Base-by-base conservation (phyloP, 2,797 vertebrate genomes). In the Brotula barbata region DNA sequence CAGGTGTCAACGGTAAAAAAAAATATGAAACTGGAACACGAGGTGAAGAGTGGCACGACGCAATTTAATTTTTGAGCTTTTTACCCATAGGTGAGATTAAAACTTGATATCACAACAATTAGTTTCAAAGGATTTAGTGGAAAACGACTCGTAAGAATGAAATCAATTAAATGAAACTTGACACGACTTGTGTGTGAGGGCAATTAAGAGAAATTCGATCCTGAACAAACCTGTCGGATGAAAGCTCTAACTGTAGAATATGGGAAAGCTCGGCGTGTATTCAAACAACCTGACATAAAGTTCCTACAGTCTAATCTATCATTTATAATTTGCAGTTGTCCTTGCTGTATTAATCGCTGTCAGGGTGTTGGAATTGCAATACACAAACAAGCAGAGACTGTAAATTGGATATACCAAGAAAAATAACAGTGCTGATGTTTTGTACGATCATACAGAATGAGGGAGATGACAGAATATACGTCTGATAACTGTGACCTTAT, bases 401-500 rank as follows among this genome's bases (percentile, higher is more conserved):
- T 7, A 34, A 63, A 43, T 16, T 36, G 20, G 62, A 57, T 41
- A 52, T 19, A 59, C 33, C 31, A 45, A n/a, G 31, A 41, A 44
- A 62, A 69, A 57, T 42, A 67, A 50, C 17, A 23, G 28, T 17
- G 37, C 31, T 52, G 63, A 28, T 65, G 39, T 64, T 39, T 70
- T 45, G 62, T 43, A 44, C 40, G 59, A 74, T 72, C 37, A 62
- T 42, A 17, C 45, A 45, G 49, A 47, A 48, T 64, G 62, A 58
- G 36, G 58, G 31, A 33, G 15, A 37, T 20, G 69, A 10, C 2
- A 10, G 64, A 68, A 60, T 47, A 76, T 60, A 68, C 75, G 74
- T 77, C 53, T 46, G 71, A 77, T 77, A 68, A 73, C 71, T 44
- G 51, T 81, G 87, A 88, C 87, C 83, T 88, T 88, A 75, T 78